These are phyloP conservation scores for Rhinatrema bivittatum DNA, from an alignment of 2,797 vertebrate species.

Conservation along the genomic window DNA sequence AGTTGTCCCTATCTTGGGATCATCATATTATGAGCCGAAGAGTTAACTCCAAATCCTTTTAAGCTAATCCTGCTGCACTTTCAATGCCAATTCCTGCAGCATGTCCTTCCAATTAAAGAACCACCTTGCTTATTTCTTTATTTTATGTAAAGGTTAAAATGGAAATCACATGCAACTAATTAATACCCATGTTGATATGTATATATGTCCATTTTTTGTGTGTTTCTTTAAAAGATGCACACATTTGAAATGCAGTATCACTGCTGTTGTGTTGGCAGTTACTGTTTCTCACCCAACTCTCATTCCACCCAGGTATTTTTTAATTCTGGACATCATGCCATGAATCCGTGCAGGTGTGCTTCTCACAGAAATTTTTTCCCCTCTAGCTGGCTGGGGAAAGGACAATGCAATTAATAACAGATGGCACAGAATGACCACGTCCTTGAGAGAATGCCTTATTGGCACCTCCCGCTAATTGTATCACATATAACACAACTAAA, in stretches of 20 bases:
- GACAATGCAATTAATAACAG: conserved; percentile 89
- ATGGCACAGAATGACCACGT: conserved; percentile 82
- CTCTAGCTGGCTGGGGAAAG: conserved; percentile 67
- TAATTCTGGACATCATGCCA: conserved; percentile 32
- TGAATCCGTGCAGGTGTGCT: conserved; percentile 53
- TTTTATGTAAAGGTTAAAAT: too few relatives aligned
- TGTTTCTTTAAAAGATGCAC: conserved; percentile 6
- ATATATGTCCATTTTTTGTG: neutral
- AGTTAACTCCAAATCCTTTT: too few relatives aligned
- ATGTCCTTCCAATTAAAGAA: too few relatives aligned
- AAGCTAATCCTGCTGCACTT: too few relatives aligned
- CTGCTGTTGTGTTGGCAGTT: neutral
- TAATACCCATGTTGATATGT: neutral
- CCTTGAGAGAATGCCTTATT: conserved; percentile 86
- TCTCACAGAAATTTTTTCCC: conserved; percentile 58
- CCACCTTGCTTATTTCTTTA: too few relatives aligned
- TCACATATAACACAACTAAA: conserved; percentile 94
- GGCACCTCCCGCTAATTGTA: conserved; percentile 91
- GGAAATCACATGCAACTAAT: neutral
- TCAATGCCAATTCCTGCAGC: too few relatives aligned
- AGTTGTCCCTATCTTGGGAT: conserved; percentile 15
- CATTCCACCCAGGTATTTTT: conserved; percentile 27
- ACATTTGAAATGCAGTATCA: conserved; percentile 9
- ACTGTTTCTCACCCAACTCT: neutral
- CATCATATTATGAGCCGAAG: conserved; percentile 12